These are phyloP conservation scores for Leucania comma DNA, from an alignment of 2,888 invertebrate species.

Conservation along the genomic window DNA sequence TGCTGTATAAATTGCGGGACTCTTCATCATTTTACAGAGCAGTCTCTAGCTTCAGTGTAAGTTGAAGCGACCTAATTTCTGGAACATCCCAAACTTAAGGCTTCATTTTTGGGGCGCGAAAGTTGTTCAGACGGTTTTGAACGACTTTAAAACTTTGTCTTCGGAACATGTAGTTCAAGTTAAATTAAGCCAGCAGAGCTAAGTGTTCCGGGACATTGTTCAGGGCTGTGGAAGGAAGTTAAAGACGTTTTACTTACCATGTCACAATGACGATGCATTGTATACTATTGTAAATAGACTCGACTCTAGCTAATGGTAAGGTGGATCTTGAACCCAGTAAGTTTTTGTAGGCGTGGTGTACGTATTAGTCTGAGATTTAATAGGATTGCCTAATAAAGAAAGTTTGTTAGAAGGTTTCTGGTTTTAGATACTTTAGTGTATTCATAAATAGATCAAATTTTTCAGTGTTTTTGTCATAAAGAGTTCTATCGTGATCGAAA, in stretches of 20 bases:
- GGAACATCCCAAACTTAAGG: slow-evolving; percentile 8
- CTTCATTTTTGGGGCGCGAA: slow-evolving; percentile 22
- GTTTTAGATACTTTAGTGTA: too few relatives aligned
- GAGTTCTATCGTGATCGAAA: neutral
- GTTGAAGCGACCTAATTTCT: slow-evolving; percentile 23
- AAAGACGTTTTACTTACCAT: neutral
- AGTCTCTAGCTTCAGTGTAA: slow-evolving; percentile 8
- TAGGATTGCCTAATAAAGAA: too few relatives aligned
- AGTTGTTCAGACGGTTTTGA: slow-evolving; percentile 30
- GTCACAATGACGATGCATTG: neutral
- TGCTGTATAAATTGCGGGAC: neutral
- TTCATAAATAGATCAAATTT: too few relatives aligned
- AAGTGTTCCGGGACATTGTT: slow-evolving; percentile 18
- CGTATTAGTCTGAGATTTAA: neutral
- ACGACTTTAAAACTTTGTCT: slow-evolving; percentile 37
- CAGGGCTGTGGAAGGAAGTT: neutral
- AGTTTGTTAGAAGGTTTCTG: too few relatives aligned
- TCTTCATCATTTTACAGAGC: slow-evolving; percentile 6
- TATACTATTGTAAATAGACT: too few relatives aligned
- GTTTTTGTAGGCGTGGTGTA: too few relatives aligned
- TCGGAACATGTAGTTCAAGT: slow-evolving; percentile 24
- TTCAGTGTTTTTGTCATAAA: too few relatives aligned
- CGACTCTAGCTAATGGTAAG: neutral
- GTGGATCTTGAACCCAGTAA: too few relatives aligned
- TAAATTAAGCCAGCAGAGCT: slow-evolving; percentile 19